Evolutionary conservation across 2,888 invertebrate genomes (phyloP).

Genomic region (Acleris laterana): DNA sequence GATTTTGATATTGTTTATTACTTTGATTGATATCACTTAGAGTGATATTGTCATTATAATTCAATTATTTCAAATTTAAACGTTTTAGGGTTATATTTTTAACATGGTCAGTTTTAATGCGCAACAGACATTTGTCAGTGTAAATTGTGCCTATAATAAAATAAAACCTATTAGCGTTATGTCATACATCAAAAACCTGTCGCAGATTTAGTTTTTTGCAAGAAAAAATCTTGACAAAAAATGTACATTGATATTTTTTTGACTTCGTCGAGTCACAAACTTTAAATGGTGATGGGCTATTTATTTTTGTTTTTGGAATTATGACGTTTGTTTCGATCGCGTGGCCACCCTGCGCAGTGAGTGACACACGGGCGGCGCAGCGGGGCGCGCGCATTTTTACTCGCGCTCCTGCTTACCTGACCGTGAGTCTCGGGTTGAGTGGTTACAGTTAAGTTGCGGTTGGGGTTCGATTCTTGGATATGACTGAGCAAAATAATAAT

Average conservation of each 20-base stretch:
- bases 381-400: conserved; percentile 67
- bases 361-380: conserved; percentile 71
- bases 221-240: not conserved
- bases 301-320: conserved; percentile 35
- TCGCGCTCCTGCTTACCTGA: conserved; percentile 66
- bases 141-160: not conserved
- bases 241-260: not conserved
- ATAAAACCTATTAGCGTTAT: not conserved
- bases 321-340: conserved; percentile 39
- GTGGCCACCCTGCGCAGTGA: conserved; percentile 51
- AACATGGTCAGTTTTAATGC: too few species aligned
- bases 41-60: conserved; percentile 53
- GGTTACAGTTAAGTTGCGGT: conserved; percentile 8
- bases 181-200: not conserved
- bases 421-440: conserved; percentile 29
- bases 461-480: conserved; percentile 47
- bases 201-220: not conserved
- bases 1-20: conserved; percentile 58
- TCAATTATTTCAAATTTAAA: conserved; percentile 16
- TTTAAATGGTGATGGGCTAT: conserved; percentile 30
- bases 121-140: too few species aligned
- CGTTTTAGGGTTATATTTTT: too few species aligned
- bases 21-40: conserved; percentile 53
- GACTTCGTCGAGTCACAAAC: conserved; percentile 16
- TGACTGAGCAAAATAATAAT: not conserved